Evolutionary conservation across 2,888 invertebrate genomes (phyloP).

Genomic region (Lithophane socia): DNA sequence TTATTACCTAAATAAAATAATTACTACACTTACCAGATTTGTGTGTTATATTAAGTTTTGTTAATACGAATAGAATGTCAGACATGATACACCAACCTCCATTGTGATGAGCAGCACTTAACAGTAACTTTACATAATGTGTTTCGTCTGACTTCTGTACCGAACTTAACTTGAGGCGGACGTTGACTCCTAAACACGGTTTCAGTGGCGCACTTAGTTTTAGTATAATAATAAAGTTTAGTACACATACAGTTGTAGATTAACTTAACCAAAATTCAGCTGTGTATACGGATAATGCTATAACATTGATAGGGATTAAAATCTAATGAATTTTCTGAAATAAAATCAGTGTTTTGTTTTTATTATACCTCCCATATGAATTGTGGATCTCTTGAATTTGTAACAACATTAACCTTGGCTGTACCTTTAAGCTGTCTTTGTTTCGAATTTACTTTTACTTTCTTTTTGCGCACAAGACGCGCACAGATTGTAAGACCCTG

Average conservation of each 20-base stretch:
- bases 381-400: background rate
- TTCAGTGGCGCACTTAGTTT: constrained; percentile 41
- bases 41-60: background rate
- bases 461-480: constrained; percentile 3
- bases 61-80: constrained; percentile 6
- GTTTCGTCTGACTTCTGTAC: constrained; percentile 51
- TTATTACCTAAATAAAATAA: too few species aligned
- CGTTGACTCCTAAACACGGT: constrained; percentile 53
- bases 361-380: background rate
- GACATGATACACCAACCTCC: constrained; percentile 28
- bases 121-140: constrained; percentile 51
- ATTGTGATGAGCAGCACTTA: constrained; percentile 38
- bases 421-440: constrained; percentile 13
- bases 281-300: constrained; percentile 7
- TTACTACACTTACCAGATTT: too few species aligned
- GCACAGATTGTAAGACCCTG: constrained; percentile 4
- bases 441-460: constrained; percentile 27
- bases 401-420: background rate
- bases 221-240: constrained; percentile 27
- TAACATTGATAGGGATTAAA: constrained; percentile 12
- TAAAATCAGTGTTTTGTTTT: background rate
- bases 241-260: constrained; percentile 11
- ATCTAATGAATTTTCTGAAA: background rate
- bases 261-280: constrained; percentile 12
- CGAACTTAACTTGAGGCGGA: constrained; percentile 40